Evolutionary conservation across 2,888 invertebrate genomes (phyloP), one percentile per base, ranked within the genome.

Genomic region (Acleris sparsana): DNA sequence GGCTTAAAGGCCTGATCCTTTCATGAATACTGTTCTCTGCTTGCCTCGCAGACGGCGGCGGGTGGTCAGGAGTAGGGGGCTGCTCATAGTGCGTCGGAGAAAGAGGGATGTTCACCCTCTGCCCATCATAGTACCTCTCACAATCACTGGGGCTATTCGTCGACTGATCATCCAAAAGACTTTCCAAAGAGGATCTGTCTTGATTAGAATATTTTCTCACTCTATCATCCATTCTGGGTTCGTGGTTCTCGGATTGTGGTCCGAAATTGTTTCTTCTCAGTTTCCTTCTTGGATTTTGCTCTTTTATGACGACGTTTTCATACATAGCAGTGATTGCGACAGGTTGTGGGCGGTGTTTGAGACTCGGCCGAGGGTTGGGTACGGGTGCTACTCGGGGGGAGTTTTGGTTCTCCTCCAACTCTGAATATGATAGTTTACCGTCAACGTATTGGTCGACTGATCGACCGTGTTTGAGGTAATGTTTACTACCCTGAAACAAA

Each of bases 41-140:
- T 75, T 97, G 97, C 77, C 95, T 94, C 4, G 98, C 97, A 11
- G 97, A 96, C 0, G 98, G 98, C 1, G 98, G 98, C 4, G 98
- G 98, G 89, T 98, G 98, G 75, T 98, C 98, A 0, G 98, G 98
- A 13, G 98, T 98, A 11, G 98, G 97, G 13, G 98, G 98, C 87
- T 98, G 98, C 61, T 95, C 94, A 79, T 98, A 98, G 82, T 97
- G 97, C 56, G 97, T 97, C 20, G 98, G 98, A 74, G 97, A 97
- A 75, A 97, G 91, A 0, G 98, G 98, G 75, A 94, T 83, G 73
- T 93, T 85, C 25, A 88, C 77, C 83, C 89, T 93, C 71, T 83
- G 80, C 52, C 87, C 87, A 16, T 88, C 88, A 70, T 81, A 85
- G 77, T 84, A 87, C 70, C 89, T 82, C 73, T 93, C 93, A 77